Base-by-base conservation (phyloP, 2,797 vertebrate genomes). In the Dromococcyx pavoninus region DNA sequence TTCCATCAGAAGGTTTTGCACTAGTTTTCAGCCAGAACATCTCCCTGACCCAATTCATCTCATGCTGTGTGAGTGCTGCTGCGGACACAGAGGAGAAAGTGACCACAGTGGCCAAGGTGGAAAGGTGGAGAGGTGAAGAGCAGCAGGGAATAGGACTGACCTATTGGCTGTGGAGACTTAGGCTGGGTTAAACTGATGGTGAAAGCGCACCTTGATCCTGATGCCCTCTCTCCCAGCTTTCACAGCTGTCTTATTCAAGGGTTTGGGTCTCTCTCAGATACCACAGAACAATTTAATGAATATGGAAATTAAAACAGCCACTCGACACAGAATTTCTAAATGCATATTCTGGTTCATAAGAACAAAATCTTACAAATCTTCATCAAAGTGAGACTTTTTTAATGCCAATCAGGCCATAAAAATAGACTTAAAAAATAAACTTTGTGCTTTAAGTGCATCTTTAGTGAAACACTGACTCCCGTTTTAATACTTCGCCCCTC, bases 331-430 rank as follows among this genome's bases (percentile, higher is more conserved):
- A 76, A 92, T 57, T 93, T 93, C 62, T 60, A 92, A 96, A 86
- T 28, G 35, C 43, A 64, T 80, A 69, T 86, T 93, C 73, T 84
- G 64, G 70, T 46, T 92, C 73, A 67, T 54, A 88, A 86, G 66
- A 89, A 94, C 66, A 91, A 92, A 81, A 56, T 24, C 28, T 57
- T 64, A 73, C 23, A 93, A 89, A 81, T 76, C 51, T 91, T 86
- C 88, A 78, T 51, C 66, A 75, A 71, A 91, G 23, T 76, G 19
- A 82, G n/a, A 54, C 10, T 39, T 85, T 85, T 78, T 51, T 44
- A 87, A 92, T 58, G 61, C 10, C 57, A 83, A 41, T 54, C 43
- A 83, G 54, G 33, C 46, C 39, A 62, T 50, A 75, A 58, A 91
- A 91, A 69, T 62, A 84, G 17, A 53, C 22, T 56, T 88, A 89